Percentiles rank a stretch among this genome's conserved stretches.
phyloP scores from a whole-genome alignment of 35 echinoderm and acorn worm genomes.

The Acanthaster planci region DNA sequence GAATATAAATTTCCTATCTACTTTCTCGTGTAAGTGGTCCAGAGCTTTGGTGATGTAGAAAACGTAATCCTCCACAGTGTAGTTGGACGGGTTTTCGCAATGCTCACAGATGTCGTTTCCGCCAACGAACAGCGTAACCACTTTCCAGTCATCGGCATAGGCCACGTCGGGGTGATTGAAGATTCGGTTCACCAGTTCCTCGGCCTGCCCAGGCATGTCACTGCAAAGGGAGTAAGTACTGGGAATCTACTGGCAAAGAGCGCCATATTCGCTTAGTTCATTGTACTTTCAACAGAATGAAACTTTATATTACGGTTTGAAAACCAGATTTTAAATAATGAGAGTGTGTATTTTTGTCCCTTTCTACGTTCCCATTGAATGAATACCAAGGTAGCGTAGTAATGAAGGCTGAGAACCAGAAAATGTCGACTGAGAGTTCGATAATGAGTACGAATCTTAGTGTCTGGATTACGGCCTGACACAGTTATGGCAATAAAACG shows the following conservation, averaged over 20 bases:
- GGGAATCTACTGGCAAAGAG: background rate
- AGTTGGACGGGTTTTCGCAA: conserved; percentile 49
- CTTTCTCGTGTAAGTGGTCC: conserved; percentile 55
- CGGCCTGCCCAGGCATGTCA: conserved; percentile 63
- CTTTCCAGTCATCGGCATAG: conserved; percentile 65
- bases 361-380: too few species aligned
- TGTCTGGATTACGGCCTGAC: too few species aligned
- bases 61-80: conserved; percentile 44
- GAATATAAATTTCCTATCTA: too few species aligned
- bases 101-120: conserved; percentile 70
- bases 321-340: too few species aligned
- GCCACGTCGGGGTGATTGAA: conserved; percentile 46
- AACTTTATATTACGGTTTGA: too few species aligned
- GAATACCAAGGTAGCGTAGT: too few species aligned
- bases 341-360: too few species aligned
- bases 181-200: conserved; percentile 45
- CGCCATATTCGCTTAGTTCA: background rate
- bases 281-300: background rate
- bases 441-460: too few species aligned
- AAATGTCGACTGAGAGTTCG: too few species aligned
- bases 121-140: conserved; percentile 67
- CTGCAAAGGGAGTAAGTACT: conserved; percentile 27
- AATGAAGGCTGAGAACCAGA: too few species aligned
- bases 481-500: too few species aligned
- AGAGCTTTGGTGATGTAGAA: conserved; percentile 54